phyloP scores from a whole-genome alignment of 2,888 invertebrate species.

The Syritta pipiens region DNA sequence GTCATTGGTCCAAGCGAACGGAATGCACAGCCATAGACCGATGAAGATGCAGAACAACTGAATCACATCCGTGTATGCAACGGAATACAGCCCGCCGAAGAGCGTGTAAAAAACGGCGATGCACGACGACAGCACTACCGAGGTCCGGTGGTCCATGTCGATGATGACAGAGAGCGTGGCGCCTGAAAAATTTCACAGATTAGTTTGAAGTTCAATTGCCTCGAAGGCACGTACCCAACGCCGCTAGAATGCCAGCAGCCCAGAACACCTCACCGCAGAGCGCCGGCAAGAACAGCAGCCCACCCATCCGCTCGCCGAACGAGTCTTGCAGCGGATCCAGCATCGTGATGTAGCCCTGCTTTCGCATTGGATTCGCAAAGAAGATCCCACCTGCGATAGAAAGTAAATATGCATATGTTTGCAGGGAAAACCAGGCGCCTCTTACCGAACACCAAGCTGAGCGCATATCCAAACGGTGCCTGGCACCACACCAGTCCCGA shows the following conservation, averaged over 20 bases:
- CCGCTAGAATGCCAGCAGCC: conserved; percentile 98
- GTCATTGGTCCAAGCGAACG: conserved; percentile 94
- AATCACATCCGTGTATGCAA: conserved; percentile 99
- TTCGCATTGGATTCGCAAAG: conserved; percentile 98
- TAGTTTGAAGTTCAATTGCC: no score
- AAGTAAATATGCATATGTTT: conserved; percentile 3
- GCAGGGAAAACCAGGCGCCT: neutral
- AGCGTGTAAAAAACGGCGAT: conserved; percentile 99
- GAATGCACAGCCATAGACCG: conserved; percentile 98
- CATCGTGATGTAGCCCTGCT: conserved; percentile 99
- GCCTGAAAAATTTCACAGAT: conserved; percentile 84
- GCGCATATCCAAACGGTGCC: conserved; percentile 99
- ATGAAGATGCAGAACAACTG: conserved; percentile 98
- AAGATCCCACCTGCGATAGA: conserved; percentile 90
- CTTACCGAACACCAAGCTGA: conserved; percentile 95
- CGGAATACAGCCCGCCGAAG: conserved; percentile 98
- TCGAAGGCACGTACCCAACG: conserved; percentile 84
- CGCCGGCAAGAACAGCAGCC: conserved; percentile 96
- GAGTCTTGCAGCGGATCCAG: conserved; percentile 97
- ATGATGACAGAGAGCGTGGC: conserved; percentile 98
- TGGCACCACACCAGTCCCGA: conserved; percentile 97
- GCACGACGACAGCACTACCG: conserved; percentile 96
- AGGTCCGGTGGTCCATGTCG: conserved; percentile 94
- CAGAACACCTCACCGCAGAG: conserved; percentile 99
- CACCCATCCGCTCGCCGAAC: conserved; percentile 98